phyloP scores from a whole-genome alignment of 2,113 vertebrate species.

The Eira barbara region DNA sequence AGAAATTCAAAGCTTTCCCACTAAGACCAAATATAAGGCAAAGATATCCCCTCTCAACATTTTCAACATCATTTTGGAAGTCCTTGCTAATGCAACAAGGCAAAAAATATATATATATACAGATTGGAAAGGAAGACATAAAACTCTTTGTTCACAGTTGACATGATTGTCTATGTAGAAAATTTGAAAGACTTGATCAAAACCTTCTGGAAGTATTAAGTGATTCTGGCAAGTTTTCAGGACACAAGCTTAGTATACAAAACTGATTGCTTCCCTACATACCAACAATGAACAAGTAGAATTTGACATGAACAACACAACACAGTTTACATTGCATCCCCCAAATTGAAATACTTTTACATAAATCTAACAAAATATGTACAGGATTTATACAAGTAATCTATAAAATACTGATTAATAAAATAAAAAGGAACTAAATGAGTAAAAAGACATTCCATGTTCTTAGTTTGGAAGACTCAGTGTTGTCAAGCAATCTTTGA shows the following conservation, averaged over 20 bases:
- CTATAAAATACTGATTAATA: background rate
- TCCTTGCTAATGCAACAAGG: background rate
- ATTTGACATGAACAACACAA: background rate
- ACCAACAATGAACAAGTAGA: background rate
- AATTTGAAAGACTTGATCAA: background rate
- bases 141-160: background rate
- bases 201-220: background rate
- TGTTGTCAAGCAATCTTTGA: background rate
- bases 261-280: background rate
- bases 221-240: background rate
- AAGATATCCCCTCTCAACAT: background rate
- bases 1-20: background rate
- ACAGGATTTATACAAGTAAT: background rate
- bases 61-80: background rate
- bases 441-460: background rate
- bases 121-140: background rate
- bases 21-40: background rate
- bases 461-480: background rate
- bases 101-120: background rate
- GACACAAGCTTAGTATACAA: background rate
- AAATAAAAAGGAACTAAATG: background rate
- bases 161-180: background rate
- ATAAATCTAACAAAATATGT: background rate
- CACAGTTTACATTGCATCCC: background rate
- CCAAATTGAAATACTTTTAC: background rate